phyloP scores from a whole-genome alignment of 2,888 invertebrate genomes.

The Hyposoter didymator region DNA sequence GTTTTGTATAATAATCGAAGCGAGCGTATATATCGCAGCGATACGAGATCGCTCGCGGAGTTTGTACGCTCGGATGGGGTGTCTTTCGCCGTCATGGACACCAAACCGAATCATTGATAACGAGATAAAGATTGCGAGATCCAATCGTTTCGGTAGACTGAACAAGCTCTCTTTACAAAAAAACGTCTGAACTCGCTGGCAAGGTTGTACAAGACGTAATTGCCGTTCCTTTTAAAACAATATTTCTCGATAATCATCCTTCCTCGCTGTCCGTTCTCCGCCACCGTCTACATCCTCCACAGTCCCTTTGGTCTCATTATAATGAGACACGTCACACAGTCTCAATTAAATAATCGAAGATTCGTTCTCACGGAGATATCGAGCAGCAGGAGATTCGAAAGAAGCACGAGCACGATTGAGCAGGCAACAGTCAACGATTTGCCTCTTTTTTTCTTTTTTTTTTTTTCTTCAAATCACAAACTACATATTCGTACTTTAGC shows the following conservation, averaged over 20 bases:
- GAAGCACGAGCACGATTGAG: slow-evolving; percentile 25
- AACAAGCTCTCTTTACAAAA: neutral
- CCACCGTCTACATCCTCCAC: neutral
- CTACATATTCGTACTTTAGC: neutral
- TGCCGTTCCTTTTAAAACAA: slow-evolving; percentile 23
- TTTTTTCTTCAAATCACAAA: too few species aligned
- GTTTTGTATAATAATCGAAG: slow-evolving; percentile 16
- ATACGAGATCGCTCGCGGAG: slow-evolving; percentile 29
- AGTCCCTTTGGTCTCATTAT: slow-evolving; percentile 9
- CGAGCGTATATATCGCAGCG: neutral
- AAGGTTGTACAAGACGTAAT: neutral
- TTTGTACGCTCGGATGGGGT: slow-evolving; percentile 34
- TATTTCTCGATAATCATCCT: slow-evolving; percentile 22
- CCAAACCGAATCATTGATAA: slow-evolving; percentile 46
- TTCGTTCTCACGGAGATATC: neutral
- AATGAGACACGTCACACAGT: neutral
- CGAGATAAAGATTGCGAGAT: slow-evolving; percentile 41
- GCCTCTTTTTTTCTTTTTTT: neutral
- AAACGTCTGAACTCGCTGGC: neutral
- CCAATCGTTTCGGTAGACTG: slow-evolving; percentile 8
- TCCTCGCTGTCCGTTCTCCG: neutral
- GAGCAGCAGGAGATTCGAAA: slow-evolving; percentile 25
- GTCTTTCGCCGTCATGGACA: slow-evolving; percentile 29
- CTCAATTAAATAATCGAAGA: neutral
- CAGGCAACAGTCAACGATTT: slow-evolving; percentile 20